Base-by-base conservation (phyloP, 2,888 invertebrate species). In the Drosophila longiperda region DNA sequence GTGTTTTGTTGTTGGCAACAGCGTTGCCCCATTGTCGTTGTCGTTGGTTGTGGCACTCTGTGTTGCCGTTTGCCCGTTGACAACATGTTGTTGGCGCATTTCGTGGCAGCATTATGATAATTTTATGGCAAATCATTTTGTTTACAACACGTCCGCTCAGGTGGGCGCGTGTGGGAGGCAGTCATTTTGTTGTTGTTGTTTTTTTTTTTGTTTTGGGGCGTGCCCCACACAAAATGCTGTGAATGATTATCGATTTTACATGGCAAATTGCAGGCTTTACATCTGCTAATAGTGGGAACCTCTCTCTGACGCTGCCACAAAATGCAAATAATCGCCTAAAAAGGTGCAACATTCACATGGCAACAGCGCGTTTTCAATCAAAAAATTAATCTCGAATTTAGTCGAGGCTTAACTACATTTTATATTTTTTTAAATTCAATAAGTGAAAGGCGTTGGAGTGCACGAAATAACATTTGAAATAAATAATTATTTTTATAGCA, bases 71-170 rank as follows among this genome's bases (percentile, higher is more conserved):
- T 48, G 66, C 23, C 83, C 80, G 87, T 90, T 90, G 87, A 87
- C 87, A 90, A 89, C 90, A 90, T 82, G 85, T 89, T 87, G 90
- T 87, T 90, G 90, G 75, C 90, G 90, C 88, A 83, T 90, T 89
- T 84, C 82, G 74, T 74, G 79, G 80, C 75, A 66, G 89, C 80
- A 89, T 90, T 90, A 90, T 86, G 90, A 83, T 89, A 89, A 87
- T 87, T 87, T 87, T 90, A 87, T 89, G 90, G 90, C 75, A 82
- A 87, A 87, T 90, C 89, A 87, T 90, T 87, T 87, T 90, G 90
- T 90, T 87, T 90, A 87, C 89, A 90, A 80, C 74, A 71, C 87
- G 68, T 68, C 54, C 67, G 50, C 64, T 67, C 85, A 66, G 70
- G 82, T 81, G 82, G 82, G 68, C 65, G 50, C 38, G 40, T 48